A percentile compares a stretch with the other conserved stretches of the same genome.
Conservation (phyloP, 2,797 vertebrate genomes). For the Todus mexicanus region DNA sequence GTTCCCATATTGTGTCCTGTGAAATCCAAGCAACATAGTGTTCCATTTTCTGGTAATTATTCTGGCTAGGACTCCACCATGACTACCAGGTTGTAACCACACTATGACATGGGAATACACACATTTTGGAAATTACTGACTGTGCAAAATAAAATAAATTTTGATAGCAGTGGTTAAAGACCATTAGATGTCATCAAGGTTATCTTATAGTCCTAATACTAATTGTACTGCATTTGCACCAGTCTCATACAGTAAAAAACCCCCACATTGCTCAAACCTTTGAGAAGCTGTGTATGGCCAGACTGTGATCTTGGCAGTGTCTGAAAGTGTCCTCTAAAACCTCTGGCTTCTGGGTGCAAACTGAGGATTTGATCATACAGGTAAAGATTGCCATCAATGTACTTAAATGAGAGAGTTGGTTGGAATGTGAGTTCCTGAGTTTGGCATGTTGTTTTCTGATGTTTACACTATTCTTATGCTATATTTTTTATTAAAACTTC, state of each 20-base stretch:
- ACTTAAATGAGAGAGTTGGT: neutral
- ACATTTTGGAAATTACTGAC: neutral
- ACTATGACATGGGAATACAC: neutral
- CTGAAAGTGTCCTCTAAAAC: neutral
- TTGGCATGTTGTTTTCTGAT: neutral
- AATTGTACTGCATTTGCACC: neutral
- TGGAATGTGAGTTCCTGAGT: neutral
- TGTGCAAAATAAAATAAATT: neutral
- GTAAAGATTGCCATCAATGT: neutral
- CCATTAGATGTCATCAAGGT: neutral
- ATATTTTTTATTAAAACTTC: neutral
- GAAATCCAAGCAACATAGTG: neutral
- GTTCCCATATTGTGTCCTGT: neutral
- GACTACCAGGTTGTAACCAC: neutral
- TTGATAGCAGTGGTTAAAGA: neutral
- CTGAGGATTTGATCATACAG: neutral
- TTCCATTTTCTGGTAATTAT: neutral
- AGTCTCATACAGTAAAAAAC: neutral
- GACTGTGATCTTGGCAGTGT: neutral
- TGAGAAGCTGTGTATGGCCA: neutral
- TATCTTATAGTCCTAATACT: rapidly evolving
- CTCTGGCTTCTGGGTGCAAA: neutral
- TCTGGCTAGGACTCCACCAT: neutral
- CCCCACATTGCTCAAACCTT: neutral
- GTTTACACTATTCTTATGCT: neutral